Conservation (phyloP, 2,888 invertebrate species). For the Drosophila picticornis region DNA sequence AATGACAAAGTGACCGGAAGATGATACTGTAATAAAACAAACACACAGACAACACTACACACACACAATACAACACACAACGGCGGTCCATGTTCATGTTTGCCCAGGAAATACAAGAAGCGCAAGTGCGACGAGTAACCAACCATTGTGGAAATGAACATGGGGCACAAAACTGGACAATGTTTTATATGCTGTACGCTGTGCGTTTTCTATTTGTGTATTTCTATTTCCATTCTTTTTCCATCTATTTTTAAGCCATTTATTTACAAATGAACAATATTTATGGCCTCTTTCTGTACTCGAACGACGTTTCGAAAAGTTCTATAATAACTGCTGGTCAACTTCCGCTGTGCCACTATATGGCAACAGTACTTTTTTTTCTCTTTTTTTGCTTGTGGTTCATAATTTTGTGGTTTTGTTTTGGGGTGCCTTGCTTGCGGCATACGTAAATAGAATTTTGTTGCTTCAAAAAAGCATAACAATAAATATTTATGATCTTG, state of each 20-base stretch:
- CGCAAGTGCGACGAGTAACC: slow-evolving; percentile 9
- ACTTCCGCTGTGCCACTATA: slow-evolving; percentile 59
- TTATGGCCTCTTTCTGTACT: slow-evolving; percentile 71
- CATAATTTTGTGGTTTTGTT: slow-evolving; percentile 66
- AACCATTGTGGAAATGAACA: slow-evolving; percentile 51
- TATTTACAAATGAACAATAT: slow-evolving; percentile 80
- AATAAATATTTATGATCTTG: slow-evolving; percentile 39
- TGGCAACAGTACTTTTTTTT: slow-evolving; percentile 23
- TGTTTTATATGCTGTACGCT: slow-evolving; percentile 69
- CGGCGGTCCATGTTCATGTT: slow-evolving; percentile 52
- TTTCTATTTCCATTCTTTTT: slow-evolving; percentile 20
- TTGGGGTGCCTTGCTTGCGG: slow-evolving; percentile 26
- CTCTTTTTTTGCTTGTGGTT: slow-evolving; percentile 3
- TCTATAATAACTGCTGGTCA: slow-evolving; percentile 18
- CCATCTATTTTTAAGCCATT: slow-evolving; percentile 56
- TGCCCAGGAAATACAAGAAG: slow-evolving; percentile 57
- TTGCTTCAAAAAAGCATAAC: slow-evolving; percentile 3
- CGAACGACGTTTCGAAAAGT: slow-evolving; percentile 40
- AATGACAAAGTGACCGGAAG: slow-evolving; percentile 84
- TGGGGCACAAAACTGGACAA: slow-evolving; percentile 51
- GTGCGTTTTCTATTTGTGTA: slow-evolving; percentile 50
- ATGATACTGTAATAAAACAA: slow-evolving; percentile 79
- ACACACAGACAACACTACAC: slow-evolving; percentile 22
- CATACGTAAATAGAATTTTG: not conserved
- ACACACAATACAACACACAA: slow-evolving; percentile 7